A percentile compares a stretch with the other conserved stretches of the same genome.
These are phyloP conservation scores for Chamaea fasciata DNA, from an alignment of 2,113 vertebrate species.

Conservation along the genomic window DNA sequence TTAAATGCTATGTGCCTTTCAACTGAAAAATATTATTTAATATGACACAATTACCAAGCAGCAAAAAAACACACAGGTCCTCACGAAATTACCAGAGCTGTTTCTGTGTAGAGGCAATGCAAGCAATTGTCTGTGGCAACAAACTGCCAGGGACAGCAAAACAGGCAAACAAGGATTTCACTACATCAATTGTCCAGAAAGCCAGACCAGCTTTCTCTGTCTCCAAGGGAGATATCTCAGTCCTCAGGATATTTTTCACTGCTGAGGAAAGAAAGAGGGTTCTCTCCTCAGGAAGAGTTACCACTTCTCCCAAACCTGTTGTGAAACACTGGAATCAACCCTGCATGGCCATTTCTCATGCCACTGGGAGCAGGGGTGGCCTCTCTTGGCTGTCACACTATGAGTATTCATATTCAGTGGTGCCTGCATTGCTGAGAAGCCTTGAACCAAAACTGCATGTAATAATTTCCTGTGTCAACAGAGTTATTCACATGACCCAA, in stretches of 20 bases:
- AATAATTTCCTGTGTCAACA: not conserved
- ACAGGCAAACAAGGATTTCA: not conserved
- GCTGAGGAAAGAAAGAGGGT: not conserved
- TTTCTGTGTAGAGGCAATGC: not conserved
- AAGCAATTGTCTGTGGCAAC: not conserved
- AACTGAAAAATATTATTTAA: not conserved
- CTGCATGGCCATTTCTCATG: not conserved
- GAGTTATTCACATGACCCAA: not conserved
- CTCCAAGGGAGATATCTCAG: not conserved
- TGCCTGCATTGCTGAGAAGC: not conserved
- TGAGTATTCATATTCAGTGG: not conserved
- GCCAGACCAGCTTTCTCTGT: not conserved
- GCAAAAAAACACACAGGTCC: not conserved
- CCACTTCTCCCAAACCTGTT: not conserved
- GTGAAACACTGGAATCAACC: not conserved
- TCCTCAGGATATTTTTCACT: not conserved
- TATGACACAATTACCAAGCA: not conserved
- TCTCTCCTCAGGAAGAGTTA: not conserved
- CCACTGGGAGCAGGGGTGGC: not conserved
- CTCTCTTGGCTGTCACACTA: not conserved
- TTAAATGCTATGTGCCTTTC: not conserved
- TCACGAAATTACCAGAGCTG: not conserved
- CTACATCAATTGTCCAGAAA: not conserved
- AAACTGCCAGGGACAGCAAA: not conserved
- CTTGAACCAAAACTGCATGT: not conserved